phyloP scores from a whole-genome alignment of 2,113 vertebrate genomes.

The Brienomyrus brachyistius region DNA sequence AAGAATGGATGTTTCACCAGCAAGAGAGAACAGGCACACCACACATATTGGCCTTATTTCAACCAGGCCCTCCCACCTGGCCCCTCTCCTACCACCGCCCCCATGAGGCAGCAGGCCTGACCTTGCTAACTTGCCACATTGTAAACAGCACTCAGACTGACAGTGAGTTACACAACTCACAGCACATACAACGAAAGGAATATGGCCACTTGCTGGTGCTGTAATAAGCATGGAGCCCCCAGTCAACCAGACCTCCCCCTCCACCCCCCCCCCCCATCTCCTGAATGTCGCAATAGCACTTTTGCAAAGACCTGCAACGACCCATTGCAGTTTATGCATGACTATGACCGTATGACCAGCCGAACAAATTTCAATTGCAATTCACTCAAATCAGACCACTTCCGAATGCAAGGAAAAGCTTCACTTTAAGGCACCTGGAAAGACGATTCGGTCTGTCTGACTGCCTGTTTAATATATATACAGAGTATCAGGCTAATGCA shows the following conservation, averaged over 20 bases:
- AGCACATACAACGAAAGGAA: background rate
- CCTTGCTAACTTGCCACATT: background rate
- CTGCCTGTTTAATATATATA: background rate
- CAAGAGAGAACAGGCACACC: background rate
- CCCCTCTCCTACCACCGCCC: too few species aligned
- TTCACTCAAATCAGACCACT: background rate
- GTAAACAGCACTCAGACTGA: background rate
- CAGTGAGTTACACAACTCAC: background rate
- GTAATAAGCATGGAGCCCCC: background rate
- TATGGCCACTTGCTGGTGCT: background rate
- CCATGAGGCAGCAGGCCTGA: background rate
- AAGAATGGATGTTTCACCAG: background rate
- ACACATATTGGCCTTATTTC: background rate
- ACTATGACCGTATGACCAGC: background rate
- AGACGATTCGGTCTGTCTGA: background rate
- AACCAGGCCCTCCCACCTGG: background rate
- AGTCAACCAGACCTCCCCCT: background rate
- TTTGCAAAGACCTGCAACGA: background rate
- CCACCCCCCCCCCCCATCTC: background rate
- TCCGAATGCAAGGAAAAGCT: background rate
- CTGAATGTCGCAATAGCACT: background rate
- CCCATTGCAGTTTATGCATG: background rate
- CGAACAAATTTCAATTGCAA: background rate
- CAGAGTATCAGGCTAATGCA: background rate
- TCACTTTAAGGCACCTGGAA: background rate